A percentile compares a stretch with the other conserved stretches of the same genome.
Conservation (phyloP, 2,888 invertebrate species). For the Allolobophora icterica region DNA sequence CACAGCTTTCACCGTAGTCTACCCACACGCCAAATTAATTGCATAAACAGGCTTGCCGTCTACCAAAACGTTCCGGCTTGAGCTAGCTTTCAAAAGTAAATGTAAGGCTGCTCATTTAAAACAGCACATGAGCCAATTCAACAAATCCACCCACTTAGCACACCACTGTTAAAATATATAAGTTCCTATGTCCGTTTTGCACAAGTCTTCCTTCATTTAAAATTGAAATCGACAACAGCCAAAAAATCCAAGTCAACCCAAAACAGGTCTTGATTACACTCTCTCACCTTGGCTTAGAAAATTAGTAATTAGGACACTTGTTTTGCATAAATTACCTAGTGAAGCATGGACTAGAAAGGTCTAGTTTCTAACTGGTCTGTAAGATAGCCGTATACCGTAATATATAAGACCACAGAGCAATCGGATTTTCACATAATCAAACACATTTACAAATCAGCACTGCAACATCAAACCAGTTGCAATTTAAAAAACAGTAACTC, state of each 20-base stretch:
- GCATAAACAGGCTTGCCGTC: constrained; percentile 1
- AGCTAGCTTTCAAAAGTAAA: background rate
- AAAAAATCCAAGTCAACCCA: background rate
- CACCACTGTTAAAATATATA: background rate
- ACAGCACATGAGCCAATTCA: background rate
- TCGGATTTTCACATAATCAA: background rate
- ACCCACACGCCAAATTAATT: background rate
- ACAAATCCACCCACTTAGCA: background rate
- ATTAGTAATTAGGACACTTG: too few relatives aligned
- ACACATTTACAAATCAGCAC: background rate
- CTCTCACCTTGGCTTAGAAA: too few relatives aligned
- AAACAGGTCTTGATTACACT: too few relatives aligned
- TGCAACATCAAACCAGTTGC: background rate
- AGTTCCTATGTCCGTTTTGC: background rate
- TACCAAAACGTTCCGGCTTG: background rate
- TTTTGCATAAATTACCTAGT: background rate
- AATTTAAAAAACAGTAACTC: background rate
- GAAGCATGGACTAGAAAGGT: constrained; percentile 9
- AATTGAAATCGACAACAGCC: background rate
- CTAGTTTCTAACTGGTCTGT: background rate
- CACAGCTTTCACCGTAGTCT: background rate
- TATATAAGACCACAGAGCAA: background rate
- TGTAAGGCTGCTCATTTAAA: background rate
- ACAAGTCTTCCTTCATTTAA: background rate
- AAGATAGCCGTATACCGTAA: constrained; percentile 1